Base-by-base conservation (phyloP, 2,888 invertebrate species). In the Apotomis turbidana region DNA sequence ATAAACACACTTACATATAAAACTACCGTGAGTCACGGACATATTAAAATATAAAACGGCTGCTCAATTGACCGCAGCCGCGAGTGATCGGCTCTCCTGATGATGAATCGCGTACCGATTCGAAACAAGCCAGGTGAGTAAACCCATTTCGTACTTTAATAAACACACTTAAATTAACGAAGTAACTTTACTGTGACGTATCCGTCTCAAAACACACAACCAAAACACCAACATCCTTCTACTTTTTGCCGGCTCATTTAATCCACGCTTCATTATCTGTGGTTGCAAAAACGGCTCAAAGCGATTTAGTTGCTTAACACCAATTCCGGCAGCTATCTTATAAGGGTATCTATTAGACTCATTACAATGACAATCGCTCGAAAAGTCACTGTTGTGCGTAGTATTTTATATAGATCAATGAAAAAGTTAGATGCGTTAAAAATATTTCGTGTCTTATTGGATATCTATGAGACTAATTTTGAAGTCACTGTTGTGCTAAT, bases 321-420 rank as follows among this genome's bases (percentile, higher is more conserved):
- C 52, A 66, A 70, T 63, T 66, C 64, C 70, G 64, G 70, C 70
- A 70, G 70, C 54, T 13, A 70, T 70, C 70, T 70, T 58, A 27
- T 70, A 58, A 27, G 52, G 59, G 64, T 66, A 70, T 70, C 70
- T 70, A 63, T 63, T 70, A 60, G 36, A 36, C 36, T 59, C 54
- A 66, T 54, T 70, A 54, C 27, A 64, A 59, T 64, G 64, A 66
- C 64, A 70, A 70, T 70, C 54, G 15, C 41, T 44, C 58, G 52
- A 58, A 70, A 64, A 70, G 70, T 70, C 70, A 59, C 58, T 58
- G 27, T 64, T 64, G 64, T 70, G 63, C 70, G 70, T 63, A 51
- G 27, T 59, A 54, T 52, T 12, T 49, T 36, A 38, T 46, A 12
- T 58, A 66, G 64, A 70, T 54, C 3, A 13, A 70, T 46, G n/a